A percentile compares a stretch with the other conserved stretches of the same genome.
phyloP scores from a whole-genome alignment of 1,140 invertebrate species.

The Trinorchestia longiramus region DNA sequence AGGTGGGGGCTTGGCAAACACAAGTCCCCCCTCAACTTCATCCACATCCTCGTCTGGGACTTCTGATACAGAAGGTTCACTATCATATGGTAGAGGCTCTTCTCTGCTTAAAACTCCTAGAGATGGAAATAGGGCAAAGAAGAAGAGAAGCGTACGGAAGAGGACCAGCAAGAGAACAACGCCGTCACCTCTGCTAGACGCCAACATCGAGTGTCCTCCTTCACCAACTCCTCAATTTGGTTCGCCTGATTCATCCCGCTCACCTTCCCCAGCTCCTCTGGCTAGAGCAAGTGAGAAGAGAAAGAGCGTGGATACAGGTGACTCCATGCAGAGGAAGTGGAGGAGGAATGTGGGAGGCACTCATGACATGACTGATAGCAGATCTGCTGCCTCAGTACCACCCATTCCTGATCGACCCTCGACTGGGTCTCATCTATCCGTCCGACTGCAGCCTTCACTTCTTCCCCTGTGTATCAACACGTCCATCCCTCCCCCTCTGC shows the following conservation, averaged over 20 bases:
- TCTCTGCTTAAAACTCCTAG: neutral
- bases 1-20: neutral
- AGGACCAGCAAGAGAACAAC: slow-evolving; percentile 60
- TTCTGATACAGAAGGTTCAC: slow-evolving; percentile 53
- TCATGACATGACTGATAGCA: slow-evolving; percentile 25
- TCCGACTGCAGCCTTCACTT: neutral
- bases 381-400: neutral
- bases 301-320: neutral
- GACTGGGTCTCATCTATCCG: slow-evolving; percentile 22
- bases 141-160: slow-evolving; percentile 10
- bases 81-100: neutral
- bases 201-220: slow-evolving; percentile 63
- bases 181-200: slow-evolving; percentile 63
- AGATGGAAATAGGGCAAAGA: neutral
- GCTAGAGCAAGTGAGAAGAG: slow-evolving; percentile 28
- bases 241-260: slow-evolving; percentile 65
- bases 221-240: slow-evolving; percentile 67
- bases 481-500: slow-evolving; percentile 17
- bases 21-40: slow-evolving; percentile 23
- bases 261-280: slow-evolving; percentile 58
- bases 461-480: slow-evolving; percentile 33
- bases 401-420: neutral
- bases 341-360: neutral
- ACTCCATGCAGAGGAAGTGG: neutral
- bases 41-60: slow-evolving; percentile 33